Percentiles rank a stretch among this genome's conserved stretches.
Conservation (phyloP, 2,888 invertebrate species). For the Hypomecis atomaria region DNA sequence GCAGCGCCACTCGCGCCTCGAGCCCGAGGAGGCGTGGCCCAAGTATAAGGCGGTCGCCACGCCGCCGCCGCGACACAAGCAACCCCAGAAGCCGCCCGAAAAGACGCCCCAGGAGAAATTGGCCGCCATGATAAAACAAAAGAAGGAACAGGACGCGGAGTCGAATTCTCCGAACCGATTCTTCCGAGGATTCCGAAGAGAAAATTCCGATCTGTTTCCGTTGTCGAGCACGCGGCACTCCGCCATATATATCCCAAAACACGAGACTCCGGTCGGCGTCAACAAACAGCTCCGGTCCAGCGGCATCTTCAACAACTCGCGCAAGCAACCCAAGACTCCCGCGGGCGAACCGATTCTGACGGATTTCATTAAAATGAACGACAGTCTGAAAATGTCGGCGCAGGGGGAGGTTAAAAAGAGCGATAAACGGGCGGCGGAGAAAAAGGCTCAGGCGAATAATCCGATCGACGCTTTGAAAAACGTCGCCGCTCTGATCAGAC, state of each 20-base stretch:
- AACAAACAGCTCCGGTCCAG: constrained; percentile 86
- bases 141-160: constrained; percentile 89
- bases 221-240: constrained; percentile 90
- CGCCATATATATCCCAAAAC: constrained; percentile 86
- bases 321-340: constrained; percentile 82
- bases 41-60: constrained; percentile 76
- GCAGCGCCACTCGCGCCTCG: constrained; percentile 76
- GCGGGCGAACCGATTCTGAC: constrained; percentile 89
- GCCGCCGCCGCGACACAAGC: constrained; percentile 74
- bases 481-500: constrained; percentile 74
- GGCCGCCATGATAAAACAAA: constrained; percentile 83
- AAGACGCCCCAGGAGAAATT: constrained; percentile 77
- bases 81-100: constrained; percentile 66
- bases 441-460: constrained; percentile 61
- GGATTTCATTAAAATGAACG: constrained; percentile 87
- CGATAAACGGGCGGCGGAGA: constrained; percentile 59
- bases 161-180: constrained; percentile 89
- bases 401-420: constrained; percentile 70
- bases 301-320: constrained; percentile 88
- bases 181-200: constrained; percentile 91
- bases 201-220: constrained; percentile 94
- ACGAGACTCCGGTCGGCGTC: constrained; percentile 75
- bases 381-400: constrained; percentile 77
- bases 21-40: constrained; percentile 78
- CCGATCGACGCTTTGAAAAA: constrained; percentile 77